A percentile compares a stretch with the other conserved stretches of the same genome.
Evolutionary conservation across 2,888 invertebrate species (phyloP).

Genomic region (Schizotus pectinicornis): DNA sequence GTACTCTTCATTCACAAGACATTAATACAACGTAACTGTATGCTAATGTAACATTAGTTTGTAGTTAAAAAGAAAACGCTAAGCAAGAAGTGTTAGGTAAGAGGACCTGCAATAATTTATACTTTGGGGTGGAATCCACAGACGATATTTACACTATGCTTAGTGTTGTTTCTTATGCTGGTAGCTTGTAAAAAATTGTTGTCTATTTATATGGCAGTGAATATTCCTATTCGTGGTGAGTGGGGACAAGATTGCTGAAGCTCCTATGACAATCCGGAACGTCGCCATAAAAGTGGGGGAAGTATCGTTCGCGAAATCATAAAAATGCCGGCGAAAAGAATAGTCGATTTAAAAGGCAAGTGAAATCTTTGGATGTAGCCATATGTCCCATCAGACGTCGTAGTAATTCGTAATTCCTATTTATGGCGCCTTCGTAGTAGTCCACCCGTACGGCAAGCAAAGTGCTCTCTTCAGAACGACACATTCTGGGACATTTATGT

Average conservation of each 20-base stretch:
- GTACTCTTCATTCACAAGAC: no score
- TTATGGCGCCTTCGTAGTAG: constrained; percentile 43
- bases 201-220: no score
- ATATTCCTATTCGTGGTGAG: constrained; percentile 1
- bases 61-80: no score
- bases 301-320: constrained; percentile 39
- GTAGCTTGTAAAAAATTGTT: no score
- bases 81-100: no score
- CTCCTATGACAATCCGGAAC: constrained; percentile 16
- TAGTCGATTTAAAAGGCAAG: constrained; percentile 35
- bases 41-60: no score
- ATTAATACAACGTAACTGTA: no score
- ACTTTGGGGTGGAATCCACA: no score
- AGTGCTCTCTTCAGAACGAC: constrained; percentile 37
- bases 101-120: no score
- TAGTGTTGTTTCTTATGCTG: no score
- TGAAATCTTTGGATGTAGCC: constrained; percentile 36
- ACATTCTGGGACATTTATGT: constrained; percentile 33
- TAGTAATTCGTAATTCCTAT: constrained; percentile 38
- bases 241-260: constrained; percentile 5
- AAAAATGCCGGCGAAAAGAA: constrained; percentile 36
- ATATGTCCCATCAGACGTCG: constrained; percentile 39
- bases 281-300: constrained; percentile 35
- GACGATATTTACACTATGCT: no score
- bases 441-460: constrained; percentile 36